A percentile compares a stretch with the other conserved stretches of the same genome.
These are phyloP conservation scores for Caenorhabditis uteleia DNA, from an alignment of 2,888 invertebrate genomes.

Conservation along the genomic window DNA sequence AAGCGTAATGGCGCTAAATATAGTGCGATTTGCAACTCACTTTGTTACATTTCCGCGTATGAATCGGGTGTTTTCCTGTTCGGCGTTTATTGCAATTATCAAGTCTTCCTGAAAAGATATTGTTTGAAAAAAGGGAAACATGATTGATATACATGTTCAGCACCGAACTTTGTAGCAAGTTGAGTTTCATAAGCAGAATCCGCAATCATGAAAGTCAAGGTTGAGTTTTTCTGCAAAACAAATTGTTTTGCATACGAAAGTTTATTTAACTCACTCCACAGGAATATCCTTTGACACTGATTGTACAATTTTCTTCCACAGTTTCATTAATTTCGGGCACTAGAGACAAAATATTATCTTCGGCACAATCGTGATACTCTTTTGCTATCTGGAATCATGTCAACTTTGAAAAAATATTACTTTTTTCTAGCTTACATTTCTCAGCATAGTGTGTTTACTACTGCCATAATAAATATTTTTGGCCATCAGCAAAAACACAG, in stretches of 20 bases:
- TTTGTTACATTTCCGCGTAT: conserved; percentile 13
- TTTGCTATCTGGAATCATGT: not conserved
- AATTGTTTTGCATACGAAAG: not conserved
- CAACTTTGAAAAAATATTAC: not conserved
- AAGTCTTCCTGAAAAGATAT: conserved; percentile 19
- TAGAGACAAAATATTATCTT: conserved; percentile 7
- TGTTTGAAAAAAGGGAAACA: not conserved
- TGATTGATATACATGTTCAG: not conserved
- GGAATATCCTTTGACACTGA: conserved; percentile 3
- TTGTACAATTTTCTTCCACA: conserved; percentile 5
- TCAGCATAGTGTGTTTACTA: not conserved
- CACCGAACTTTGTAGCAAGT: conserved; percentile 25
- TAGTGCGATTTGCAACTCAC: too few species aligned
- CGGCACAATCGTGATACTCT: not conserved
- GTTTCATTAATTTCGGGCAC: not conserved
- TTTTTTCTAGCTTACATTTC: not conserved
- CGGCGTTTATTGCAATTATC: conserved; percentile 17
- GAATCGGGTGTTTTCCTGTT: conserved; percentile 25
- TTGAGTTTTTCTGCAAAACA: conserved; percentile 20
- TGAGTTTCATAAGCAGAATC: conserved; percentile 11
- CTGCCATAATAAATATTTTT: conserved; percentile 4
- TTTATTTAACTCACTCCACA: conserved; percentile 14
- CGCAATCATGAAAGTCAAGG: conserved; percentile 18
- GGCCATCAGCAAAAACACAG: conserved; percentile 14
- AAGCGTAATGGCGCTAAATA: not conserved